A percentile compares a stretch with the other conserved stretches of the same genome.
Conservation (phyloP, 2,888 invertebrate genomes). For the Serrognathus titanus region DNA sequence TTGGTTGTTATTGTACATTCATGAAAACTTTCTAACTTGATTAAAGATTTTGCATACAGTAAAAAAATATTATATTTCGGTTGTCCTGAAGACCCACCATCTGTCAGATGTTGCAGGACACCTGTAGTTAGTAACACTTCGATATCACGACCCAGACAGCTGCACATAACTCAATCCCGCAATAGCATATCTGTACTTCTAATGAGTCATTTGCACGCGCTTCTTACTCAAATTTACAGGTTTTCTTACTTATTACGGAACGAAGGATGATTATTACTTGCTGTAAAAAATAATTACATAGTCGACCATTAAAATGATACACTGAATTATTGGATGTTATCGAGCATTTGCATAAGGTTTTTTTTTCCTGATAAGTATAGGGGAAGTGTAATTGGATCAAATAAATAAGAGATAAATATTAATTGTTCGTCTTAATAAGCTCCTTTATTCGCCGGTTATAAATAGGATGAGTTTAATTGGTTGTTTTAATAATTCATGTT, state of each 20-base stretch:
- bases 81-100: constrained; percentile 9
- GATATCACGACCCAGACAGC: constrained; percentile 22
- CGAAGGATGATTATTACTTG: constrained; percentile 13
- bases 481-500: no score
- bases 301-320: constrained; percentile 6
- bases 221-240: constrained; percentile 17
- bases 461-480: no score
- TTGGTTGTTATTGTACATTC: no score
- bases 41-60: no score
- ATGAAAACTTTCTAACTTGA: no score
- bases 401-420: not conserved
- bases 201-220: constrained; percentile 19
- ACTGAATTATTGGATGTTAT: constrained; percentile 10
- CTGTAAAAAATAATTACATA: constrained; percentile 15
- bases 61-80: no score
- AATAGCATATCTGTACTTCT: constrained; percentile 17
- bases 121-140: constrained; percentile 23
- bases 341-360: constrained; percentile 10
- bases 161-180: constrained; percentile 21
- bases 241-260: constrained; percentile 11
- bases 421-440: not conserved
- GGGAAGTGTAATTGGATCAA: not conserved
- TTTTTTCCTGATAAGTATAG: not conserved
- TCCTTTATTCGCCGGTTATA: not conserved
- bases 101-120: constrained; percentile 18